phyloP scores from a whole-genome alignment of 2,888 invertebrate species.

The Cenopis cana region DNA sequence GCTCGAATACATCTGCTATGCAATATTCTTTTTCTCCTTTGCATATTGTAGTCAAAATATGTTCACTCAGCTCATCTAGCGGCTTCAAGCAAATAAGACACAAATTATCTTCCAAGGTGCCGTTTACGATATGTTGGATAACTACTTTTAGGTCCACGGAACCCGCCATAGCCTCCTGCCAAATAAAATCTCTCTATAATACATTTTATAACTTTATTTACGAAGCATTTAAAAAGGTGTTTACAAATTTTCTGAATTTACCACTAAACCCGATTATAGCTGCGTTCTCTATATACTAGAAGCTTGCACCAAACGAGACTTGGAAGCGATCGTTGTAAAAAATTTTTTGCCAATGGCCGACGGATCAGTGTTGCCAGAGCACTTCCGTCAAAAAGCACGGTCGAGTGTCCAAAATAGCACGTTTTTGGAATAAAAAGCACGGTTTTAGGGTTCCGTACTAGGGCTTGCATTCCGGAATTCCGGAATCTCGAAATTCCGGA shows the following conservation, averaged over 20 bases:
- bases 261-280: constrained; percentile 37
- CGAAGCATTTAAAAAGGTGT: constrained; percentile 9
- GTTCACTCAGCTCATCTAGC: constrained; percentile 61
- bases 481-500: no score
- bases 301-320: constrained; percentile 28
- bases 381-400: no score
- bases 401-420: no score
- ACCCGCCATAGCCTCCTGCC: constrained; percentile 58
- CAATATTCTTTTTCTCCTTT: constrained; percentile 69
- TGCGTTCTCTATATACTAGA: constrained; percentile 42
- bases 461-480: no score
- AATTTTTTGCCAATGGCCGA: constrained; percentile 19
- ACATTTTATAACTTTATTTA: constrained; percentile 23
- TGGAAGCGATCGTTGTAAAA: constrained; percentile 40
- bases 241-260: constrained; percentile 38
- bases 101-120: constrained; percentile 64
- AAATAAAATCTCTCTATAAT: constrained; percentile 24
- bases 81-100: constrained; percentile 71
- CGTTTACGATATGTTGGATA: constrained; percentile 70
- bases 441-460: no score
- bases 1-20: constrained; percentile 67
- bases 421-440: no score
- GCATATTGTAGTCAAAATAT: constrained; percentile 70
- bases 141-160: constrained; percentile 63
- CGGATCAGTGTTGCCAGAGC: no score